Conservation (phyloP, 2,797 vertebrate species). For the Oreochromis grahami region DNA sequence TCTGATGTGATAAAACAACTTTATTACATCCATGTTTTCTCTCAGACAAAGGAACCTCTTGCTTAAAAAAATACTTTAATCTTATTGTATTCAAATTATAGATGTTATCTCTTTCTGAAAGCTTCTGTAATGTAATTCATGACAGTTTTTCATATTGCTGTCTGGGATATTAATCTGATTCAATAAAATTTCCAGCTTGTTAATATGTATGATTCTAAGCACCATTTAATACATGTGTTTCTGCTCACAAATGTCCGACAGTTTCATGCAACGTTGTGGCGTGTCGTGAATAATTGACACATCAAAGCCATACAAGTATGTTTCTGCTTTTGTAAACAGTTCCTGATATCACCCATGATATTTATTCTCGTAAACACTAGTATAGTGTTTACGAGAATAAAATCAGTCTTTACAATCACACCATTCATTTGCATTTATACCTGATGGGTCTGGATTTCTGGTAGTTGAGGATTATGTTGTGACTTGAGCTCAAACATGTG, state of each 20-base stretch:
- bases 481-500: not conserved
- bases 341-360: not conserved
- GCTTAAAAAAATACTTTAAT: not conserved
- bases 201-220: not conserved
- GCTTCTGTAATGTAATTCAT: constrained; percentile 4
- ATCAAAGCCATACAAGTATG: not conserved
- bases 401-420: not conserved
- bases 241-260: not conserved
- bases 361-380: not conserved
- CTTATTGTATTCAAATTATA: not conserved
- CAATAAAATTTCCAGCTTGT: not conserved
- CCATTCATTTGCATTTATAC: not conserved
- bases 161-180: not conserved
- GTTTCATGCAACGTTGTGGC: not conserved
- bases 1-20: not conserved
- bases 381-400: not conserved
- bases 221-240: not conserved
- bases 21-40: not conserved
- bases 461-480: not conserved
- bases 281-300: not conserved
- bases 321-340: not conserved
- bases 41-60: not conserved
- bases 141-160: not conserved
- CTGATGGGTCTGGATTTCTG: not conserved
- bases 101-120: not conserved